These are phyloP conservation scores for Drosophila fulvimacula DNA, from an alignment of 2,888 invertebrate genomes.

Conservation along the genomic window DNA sequence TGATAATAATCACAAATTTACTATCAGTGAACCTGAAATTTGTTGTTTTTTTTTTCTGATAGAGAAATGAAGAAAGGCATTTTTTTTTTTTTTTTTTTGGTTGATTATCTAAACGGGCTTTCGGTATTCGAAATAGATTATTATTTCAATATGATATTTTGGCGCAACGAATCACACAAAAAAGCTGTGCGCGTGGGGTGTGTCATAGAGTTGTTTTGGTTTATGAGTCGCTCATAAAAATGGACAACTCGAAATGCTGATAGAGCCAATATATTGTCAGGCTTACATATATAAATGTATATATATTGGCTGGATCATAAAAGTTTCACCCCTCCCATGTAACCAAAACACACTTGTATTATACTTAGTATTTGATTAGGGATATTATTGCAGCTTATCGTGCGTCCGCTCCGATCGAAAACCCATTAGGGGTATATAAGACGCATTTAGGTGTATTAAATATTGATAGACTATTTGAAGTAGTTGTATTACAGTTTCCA, in stretches of 20 bases:
- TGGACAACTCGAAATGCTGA: conserved; percentile 15
- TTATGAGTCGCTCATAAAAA: conserved; percentile 50
- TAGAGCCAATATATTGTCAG: conserved; percentile 14
- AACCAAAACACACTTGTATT: conserved; percentile 18
- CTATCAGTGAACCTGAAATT: conserved; percentile 48
- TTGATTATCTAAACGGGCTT: conserved; percentile 46
- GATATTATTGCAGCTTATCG: conserved; percentile 50
- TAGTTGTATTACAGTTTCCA: conserved; percentile 32
- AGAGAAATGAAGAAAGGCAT: conserved; percentile 26
- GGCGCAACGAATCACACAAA: conserved; percentile 5
- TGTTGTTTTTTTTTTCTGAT: conserved; percentile 25
- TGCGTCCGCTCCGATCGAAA: conserved; percentile 19
- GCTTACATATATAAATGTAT: conserved; percentile 7
- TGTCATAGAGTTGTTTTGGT: conserved; percentile 52
- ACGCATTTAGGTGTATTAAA: not conserved
- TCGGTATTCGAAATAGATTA: conserved; percentile 39
- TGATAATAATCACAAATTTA: conserved; percentile 56
- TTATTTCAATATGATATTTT: conserved; percentile 44
- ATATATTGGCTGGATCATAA: conserved; percentile 38
- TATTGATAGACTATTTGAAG: conserved; percentile 8
- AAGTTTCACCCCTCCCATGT: conserved; percentile 14
- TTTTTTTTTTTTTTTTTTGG: conserved; percentile 18
- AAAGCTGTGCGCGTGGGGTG: conserved; percentile 19
- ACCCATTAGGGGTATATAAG: conserved; percentile 48
- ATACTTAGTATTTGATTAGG: conserved; percentile 38